A percentile compares a stretch with the other conserved stretches of the same genome.
These are phyloP conservation scores for Linepithema humile DNA, from an alignment of 1,140 invertebrate species.

Conservation along the genomic window DNA sequence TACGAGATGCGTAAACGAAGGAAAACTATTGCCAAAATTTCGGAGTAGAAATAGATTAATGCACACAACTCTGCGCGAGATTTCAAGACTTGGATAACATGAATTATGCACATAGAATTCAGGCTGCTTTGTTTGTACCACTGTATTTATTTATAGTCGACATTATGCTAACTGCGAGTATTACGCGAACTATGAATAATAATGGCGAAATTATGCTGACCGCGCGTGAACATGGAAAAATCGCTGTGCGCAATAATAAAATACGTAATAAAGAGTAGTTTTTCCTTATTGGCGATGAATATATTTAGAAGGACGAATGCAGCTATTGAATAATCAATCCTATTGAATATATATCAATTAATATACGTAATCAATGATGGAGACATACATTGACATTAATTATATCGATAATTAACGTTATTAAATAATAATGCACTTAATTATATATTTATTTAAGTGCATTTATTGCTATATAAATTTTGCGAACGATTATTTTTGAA, in stretches of 20 bases:
- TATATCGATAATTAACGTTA: not conserved
- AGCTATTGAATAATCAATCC: not conserved
- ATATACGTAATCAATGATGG: not conserved
- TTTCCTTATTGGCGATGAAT: not conserved
- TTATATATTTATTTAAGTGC: not conserved
- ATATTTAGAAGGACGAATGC: not conserved
- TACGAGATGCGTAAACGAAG: not conserved
- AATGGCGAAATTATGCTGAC: not conserved
- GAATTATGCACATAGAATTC: constrained; percentile 59
- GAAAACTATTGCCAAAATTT: constrained; percentile 50
- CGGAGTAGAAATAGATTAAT: constrained; percentile 43
- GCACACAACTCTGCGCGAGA: constrained; percentile 3
- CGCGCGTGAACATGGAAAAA: not conserved
- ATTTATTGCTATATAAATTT: not conserved
- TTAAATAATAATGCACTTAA: not conserved
- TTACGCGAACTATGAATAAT: too few relatives aligned
- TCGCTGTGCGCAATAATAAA: not conserved
- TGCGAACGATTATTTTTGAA: not conserved
- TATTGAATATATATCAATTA: not conserved
- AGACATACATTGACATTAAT: not conserved
- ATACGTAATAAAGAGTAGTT: not conserved
- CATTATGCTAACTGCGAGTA: not conserved
- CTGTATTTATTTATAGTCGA: constrained; percentile 58
- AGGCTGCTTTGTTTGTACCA: constrained; percentile 53
- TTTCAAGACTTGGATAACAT: constrained; percentile 62